Percentiles rank a stretch among this genome's conserved stretches.
phyloP scores from a whole-genome alignment of 2,113 vertebrate genomes.

The Equus quagga region DNA sequence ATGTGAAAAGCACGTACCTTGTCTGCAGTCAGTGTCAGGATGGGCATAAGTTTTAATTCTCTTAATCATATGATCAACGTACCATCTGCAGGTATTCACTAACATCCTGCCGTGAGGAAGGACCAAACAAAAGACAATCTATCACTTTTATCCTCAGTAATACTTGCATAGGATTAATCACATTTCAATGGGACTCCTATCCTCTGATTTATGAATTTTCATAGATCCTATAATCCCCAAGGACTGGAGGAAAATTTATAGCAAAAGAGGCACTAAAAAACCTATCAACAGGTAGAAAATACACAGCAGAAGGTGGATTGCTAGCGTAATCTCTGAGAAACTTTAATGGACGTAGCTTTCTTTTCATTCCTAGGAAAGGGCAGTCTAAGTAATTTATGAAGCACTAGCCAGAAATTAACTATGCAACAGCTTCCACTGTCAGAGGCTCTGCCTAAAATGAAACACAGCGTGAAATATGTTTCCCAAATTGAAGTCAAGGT shows the following conservation, averaged over 20 bases:
- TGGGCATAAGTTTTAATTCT: background rate
- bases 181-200: slow-evolving; percentile 40
- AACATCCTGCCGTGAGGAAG: background rate
- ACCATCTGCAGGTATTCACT: background rate
- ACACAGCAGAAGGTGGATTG: slow-evolving; percentile 23
- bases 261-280: background rate
- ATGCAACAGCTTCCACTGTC: slow-evolving; percentile 72
- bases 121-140: background rate
- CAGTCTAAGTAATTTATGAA: slow-evolving; percentile 83
- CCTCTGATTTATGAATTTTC: background rate
- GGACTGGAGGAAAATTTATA: background rate
- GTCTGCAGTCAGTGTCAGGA: background rate
- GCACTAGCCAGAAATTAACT: slow-evolving; percentile 76
- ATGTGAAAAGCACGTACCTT: background rate
- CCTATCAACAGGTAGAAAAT: slow-evolving; percentile 49
- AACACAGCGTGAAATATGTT: slow-evolving; percentile 75
- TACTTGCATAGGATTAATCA: slow-evolving; percentile 57
- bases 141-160: background rate
- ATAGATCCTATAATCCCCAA: background rate
- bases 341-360: slow-evolving; percentile 69
- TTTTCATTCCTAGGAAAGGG: slow-evolving; percentile 70
- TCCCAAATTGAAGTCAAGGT: slow-evolving; percentile 60
- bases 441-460: slow-evolving; percentile 66
- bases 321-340: slow-evolving; percentile 79
- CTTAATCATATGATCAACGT: background rate